Conservation (phyloP, 2,888 invertebrate genomes). For the Coleophora deauratella region DNA sequence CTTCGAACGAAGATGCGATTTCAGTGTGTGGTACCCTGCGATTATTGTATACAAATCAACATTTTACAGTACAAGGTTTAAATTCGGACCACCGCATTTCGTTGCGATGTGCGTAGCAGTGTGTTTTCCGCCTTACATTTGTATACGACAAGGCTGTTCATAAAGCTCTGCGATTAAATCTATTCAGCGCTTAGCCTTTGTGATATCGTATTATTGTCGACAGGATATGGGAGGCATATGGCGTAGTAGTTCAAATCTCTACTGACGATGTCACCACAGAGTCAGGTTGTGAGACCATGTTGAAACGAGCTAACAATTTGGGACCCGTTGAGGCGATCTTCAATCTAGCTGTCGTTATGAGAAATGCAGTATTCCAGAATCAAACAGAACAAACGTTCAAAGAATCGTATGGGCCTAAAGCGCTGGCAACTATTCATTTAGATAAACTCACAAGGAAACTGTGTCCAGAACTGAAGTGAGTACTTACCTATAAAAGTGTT, state of each 20-base stretch:
- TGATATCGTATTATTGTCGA: not conserved
- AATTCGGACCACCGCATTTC: too few species aligned
- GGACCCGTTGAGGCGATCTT: constrained; percentile 84
- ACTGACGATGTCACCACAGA: constrained; percentile 81
- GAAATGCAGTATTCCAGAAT: constrained; percentile 79
- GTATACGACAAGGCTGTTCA: too few species aligned
- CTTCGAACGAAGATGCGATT: too few species aligned
- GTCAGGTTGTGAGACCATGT: constrained; percentile 80
- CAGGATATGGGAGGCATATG: constrained; percentile 82
- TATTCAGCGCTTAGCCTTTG: not conserved
- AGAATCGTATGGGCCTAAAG: constrained; percentile 80
- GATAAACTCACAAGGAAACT: constrained; percentile 71
- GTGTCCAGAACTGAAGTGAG: constrained; percentile 54
- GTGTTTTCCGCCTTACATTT: too few species aligned
- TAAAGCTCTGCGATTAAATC: too few species aligned
- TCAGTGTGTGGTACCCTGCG: too few species aligned
- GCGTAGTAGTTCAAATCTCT: constrained; percentile 79
- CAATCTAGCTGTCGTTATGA: constrained; percentile 83
- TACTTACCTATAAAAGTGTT: too few species aligned
- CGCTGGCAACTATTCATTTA: constrained; percentile 82
- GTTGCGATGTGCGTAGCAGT: too few species aligned
- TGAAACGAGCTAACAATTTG: constrained; percentile 75
- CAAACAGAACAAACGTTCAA: constrained; percentile 76
- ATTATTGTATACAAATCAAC: too few species aligned
- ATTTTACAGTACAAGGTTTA: too few species aligned